Percentiles rank a stretch among this genome's conserved stretches.
These are phyloP conservation scores for Diachasmimorpha longicaudata DNA, from an alignment of 1,140 invertebrate genomes.

Conservation along the genomic window DNA sequence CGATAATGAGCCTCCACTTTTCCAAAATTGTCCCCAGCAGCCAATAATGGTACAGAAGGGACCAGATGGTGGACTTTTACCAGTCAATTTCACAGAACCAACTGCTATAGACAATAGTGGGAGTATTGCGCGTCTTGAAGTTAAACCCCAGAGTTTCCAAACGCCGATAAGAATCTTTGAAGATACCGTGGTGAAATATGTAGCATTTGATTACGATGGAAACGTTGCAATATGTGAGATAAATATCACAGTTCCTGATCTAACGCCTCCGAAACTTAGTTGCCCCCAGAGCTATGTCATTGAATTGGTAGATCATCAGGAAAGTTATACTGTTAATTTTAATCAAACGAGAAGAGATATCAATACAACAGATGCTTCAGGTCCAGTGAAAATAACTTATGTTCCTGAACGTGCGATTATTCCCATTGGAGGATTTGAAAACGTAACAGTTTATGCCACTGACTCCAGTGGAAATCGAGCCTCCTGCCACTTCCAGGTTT, in stretches of 20 bases:
- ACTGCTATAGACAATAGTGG: slow-evolving; percentile 93
- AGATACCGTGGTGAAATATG: slow-evolving; percentile 92
- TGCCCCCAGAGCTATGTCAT: slow-evolving; percentile 97
- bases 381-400: slow-evolving; percentile 84
- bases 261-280: slow-evolving; percentile 90
- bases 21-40: slow-evolving; percentile 93
- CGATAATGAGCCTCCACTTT: slow-evolving; percentile 94
- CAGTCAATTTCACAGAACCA: slow-evolving; percentile 92
- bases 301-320: slow-evolving; percentile 87
- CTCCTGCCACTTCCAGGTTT: slow-evolving; percentile 92
- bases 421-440: slow-evolving; percentile 89
- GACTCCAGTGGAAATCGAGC: slow-evolving; percentile 91
- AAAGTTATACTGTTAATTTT: slow-evolving; percentile 90
- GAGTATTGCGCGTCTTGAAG: slow-evolving; percentile 88
- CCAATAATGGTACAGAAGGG: slow-evolving; percentile 90
- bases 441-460: slow-evolving; percentile 89
- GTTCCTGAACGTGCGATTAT: slow-evolving; percentile 87
- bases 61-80: slow-evolving; percentile 81
- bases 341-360: slow-evolving; percentile 88
- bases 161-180: slow-evolving; percentile 89
- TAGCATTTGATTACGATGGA: slow-evolving; percentile 95
- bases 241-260: slow-evolving; percentile 92
- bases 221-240: slow-evolving; percentile 97
- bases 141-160: slow-evolving; percentile 88
- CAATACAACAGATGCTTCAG: slow-evolving; percentile 88